Evolutionary conservation across 2,888 invertebrate species (phyloP).

Genomic region (Cephus pulcher): DNA sequence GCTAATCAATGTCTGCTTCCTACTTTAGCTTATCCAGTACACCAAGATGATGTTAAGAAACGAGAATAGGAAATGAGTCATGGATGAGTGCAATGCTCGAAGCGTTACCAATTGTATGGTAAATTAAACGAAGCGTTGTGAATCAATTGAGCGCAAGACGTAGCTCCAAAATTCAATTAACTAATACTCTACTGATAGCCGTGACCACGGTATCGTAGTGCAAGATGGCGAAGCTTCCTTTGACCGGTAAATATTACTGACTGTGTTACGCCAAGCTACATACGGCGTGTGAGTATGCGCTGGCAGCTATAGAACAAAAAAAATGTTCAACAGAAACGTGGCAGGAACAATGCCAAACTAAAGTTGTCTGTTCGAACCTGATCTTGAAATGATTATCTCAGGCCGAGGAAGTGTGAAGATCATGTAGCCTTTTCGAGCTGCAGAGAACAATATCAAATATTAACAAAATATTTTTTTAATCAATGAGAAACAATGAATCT

Average conservation of each 20-base stretch:
- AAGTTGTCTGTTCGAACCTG: constrained; percentile 58
- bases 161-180: neutral
- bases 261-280: constrained; percentile 28
- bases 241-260: constrained; percentile 34
- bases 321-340: constrained; percentile 43
- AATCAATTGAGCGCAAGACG: neutral
- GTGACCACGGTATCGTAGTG: neutral
- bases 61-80: neutral
- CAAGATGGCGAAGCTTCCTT: neutral
- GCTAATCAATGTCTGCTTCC: neutral
- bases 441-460: constrained; percentile 47
- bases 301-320: constrained; percentile 41
- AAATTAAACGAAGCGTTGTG: neutral
- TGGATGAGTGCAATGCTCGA: neutral
- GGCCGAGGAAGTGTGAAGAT: constrained; percentile 56
- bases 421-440: constrained; percentile 59
- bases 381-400: constrained; percentile 59
- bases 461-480: neutral
- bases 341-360: constrained; percentile 46
- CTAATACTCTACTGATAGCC: neutral
- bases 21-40: neutral
- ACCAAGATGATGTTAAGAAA: neutral
- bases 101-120: neutral
- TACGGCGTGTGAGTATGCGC: constrained; percentile 27
- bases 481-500: neutral